Percentiles rank a stretch among this genome's conserved stretches.
These are phyloP conservation scores for Philhelius pedissequus DNA, from an alignment of 2,888 invertebrate species.

Conservation along the genomic window DNA sequence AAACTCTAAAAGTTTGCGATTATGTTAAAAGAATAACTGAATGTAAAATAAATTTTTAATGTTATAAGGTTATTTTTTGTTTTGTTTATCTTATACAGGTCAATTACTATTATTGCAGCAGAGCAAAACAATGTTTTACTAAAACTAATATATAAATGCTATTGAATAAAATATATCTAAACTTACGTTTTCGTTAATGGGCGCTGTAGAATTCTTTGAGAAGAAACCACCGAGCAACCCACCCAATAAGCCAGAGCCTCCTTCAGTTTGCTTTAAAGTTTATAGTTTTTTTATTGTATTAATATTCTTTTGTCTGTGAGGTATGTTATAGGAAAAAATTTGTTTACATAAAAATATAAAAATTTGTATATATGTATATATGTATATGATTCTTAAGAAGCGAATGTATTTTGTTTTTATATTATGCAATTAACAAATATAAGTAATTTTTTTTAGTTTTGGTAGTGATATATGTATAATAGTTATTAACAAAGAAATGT, in stretches of 20 bases:
- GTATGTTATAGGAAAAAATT: neutral
- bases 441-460: too few relatives aligned
- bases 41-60: too few relatives aligned
- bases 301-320: neutral
- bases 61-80: too few relatives aligned
- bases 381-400: neutral
- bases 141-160: neutral
- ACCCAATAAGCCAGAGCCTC: constrained; percentile 78
- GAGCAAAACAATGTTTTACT: neutral
- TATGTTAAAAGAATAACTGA: too few relatives aligned
- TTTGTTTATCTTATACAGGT: too few relatives aligned
- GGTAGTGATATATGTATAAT: too few relatives aligned
- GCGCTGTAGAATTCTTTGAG: constrained; percentile 77
- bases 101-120: neutral
- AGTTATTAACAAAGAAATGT: too few relatives aligned
- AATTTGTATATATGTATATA: neutral
- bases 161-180: constrained; percentile 40
- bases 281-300: constrained; percentile 1
- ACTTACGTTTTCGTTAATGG: constrained; percentile 77
- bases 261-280: constrained; percentile 76
- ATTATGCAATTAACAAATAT: too few relatives aligned
- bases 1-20: too few relatives aligned
- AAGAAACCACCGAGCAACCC: constrained; percentile 78
- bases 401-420: neutral
- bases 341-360: too few relatives aligned